Evolutionary conservation across 2,888 invertebrate species (phyloP).

Genomic region (Drosophila anomelani): DNA sequence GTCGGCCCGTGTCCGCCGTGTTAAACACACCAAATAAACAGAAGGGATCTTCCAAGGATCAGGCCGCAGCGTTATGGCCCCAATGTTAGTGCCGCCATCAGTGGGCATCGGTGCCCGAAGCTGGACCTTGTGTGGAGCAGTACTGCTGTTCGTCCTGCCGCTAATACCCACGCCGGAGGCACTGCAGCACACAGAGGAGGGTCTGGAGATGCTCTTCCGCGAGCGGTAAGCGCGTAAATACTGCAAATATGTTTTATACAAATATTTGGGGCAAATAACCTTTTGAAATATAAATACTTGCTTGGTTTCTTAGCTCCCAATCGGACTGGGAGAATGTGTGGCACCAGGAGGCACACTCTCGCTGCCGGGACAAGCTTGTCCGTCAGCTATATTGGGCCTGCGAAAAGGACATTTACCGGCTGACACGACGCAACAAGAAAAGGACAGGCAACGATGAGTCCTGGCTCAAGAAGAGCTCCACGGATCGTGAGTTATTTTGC

Average conservation of each 20-base stretch:
- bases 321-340: constrained; percentile 87
- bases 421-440: constrained; percentile 85
- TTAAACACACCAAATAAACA: constrained; percentile 16
- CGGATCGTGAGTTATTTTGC: constrained; percentile 43
- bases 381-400: constrained; percentile 87
- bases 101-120: constrained; percentile 37
- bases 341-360: constrained; percentile 86
- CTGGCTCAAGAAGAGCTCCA: constrained; percentile 48
- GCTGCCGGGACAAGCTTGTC: constrained; percentile 86
- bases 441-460: constrained; percentile 58
- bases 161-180: constrained; percentile 61
- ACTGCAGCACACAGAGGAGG: constrained; percentile 82
- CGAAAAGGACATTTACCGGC: constrained; percentile 87
- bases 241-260: background rate
- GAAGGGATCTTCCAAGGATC: constrained; percentile 9
- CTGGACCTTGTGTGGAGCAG: constrained; percentile 64
- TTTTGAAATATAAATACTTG: too few species aligned
- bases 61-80: constrained; percentile 1
- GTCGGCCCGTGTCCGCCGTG: constrained; percentile 53
- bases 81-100: constrained; percentile 1
- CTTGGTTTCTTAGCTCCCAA: constrained; percentile 83
- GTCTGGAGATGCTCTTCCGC: constrained; percentile 85
- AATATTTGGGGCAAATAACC: background rate
- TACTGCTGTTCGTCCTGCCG: constrained; percentile 67
- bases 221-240: constrained; percentile 82